Conservation (phyloP, 2,888 invertebrate species). For the Netelia virgata region DNA sequence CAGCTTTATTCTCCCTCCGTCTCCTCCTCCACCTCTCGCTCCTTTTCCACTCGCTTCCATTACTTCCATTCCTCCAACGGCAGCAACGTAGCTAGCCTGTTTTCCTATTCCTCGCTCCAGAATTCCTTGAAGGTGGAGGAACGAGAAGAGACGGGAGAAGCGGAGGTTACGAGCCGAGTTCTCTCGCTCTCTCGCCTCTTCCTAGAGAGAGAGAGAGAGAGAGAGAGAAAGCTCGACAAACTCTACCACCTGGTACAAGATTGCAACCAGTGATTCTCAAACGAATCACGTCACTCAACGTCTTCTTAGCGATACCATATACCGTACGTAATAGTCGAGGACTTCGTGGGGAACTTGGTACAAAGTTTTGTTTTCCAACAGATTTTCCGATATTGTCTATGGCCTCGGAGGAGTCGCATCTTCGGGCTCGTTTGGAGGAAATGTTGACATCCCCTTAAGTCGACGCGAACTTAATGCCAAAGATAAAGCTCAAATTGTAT, state of each 20-base stretch:
- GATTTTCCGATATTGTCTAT: constrained; percentile 54
- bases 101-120: constrained; percentile 76
- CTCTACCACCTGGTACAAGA: constrained; percentile 83
- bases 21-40: constrained; percentile 11
- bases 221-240: constrained; percentile 79
- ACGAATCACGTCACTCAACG: constrained; percentile 60
- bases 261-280: constrained; percentile 83
- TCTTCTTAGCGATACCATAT: constrained; percentile 42
- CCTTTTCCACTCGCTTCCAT: constrained; percentile 55
- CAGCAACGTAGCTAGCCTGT: constrained; percentile 68
- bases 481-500: constrained; percentile 27
- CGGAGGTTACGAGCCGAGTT: constrained; percentile 79
- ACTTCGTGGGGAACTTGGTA: constrained; percentile 33
- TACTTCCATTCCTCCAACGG: constrained; percentile 32
- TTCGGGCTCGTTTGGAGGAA: background rate
- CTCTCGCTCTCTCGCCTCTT: constrained; percentile 63
- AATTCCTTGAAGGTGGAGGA: constrained; percentile 58
- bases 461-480: constrained; percentile 11
- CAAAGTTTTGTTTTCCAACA: constrained; percentile 44
- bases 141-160: constrained; percentile 26
- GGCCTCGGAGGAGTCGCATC: background rate
- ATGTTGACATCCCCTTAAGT: constrained; percentile 34
- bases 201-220: constrained; percentile 72
- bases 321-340: constrained; percentile 26
- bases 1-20: constrained; percentile 40